Evolutionary conservation across 2,797 vertebrate species (phyloP).

Genomic region (Potorous gilbertii): DNA sequence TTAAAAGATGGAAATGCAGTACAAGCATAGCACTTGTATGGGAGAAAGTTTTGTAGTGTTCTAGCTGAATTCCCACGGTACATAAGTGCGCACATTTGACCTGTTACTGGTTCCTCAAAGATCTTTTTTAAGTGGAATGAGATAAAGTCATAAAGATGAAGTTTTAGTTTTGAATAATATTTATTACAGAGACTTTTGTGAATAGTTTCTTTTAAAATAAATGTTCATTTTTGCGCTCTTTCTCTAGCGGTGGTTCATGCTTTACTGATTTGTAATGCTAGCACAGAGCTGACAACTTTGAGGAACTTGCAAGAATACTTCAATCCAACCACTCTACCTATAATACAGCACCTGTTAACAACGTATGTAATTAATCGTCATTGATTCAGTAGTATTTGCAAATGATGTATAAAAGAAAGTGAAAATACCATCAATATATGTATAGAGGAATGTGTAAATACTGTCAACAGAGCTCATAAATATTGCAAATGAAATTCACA

Average conservation of each 20-base stretch:
- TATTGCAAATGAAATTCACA: not conserved
- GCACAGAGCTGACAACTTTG: conserved; percentile 84
- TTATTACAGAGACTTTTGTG: not conserved
- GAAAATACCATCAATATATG: not conserved
- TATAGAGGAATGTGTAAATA: not conserved
- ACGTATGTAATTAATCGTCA: conserved; percentile 80
- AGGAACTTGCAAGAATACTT: conserved; percentile 87
- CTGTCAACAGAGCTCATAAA: not conserved
- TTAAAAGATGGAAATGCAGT: not conserved
- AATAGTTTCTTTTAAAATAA: not conserved
- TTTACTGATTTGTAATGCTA: conserved; percentile 86
- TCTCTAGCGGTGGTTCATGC: conserved; percentile 85
- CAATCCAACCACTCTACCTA: conserved; percentile 81
- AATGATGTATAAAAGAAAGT: not conserved
- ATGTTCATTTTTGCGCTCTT: not conserved
- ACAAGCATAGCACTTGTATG: not conserved
- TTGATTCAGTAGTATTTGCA: not conserved
- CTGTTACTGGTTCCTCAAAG: not conserved
- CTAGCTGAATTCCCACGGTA: not conserved
- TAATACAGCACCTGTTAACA: conserved; percentile 82
- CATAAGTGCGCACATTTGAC: not conserved
- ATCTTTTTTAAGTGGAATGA: not conserved
- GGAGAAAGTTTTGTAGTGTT: not conserved
- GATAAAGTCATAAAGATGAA: not conserved
- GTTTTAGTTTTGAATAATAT: conserved; percentile 4